Conservation (phyloP, 2,888 invertebrate genomes). For the Tubulanus polymorphus region DNA sequence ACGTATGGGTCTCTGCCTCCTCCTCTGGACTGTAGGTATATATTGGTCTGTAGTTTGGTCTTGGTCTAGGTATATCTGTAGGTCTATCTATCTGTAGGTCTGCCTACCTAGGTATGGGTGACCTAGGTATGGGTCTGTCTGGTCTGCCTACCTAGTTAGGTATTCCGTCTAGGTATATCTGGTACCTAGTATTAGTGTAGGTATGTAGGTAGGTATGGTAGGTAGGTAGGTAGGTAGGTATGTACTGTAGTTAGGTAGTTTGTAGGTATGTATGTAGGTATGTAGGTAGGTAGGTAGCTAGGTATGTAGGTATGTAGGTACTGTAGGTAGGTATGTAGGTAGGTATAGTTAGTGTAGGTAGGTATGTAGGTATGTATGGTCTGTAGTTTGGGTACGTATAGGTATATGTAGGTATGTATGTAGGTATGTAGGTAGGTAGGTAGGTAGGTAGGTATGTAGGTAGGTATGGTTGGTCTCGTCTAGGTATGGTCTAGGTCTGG, state of each 20-base stretch:
- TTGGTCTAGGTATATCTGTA: neutral
- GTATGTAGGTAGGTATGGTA: too few species aligned
- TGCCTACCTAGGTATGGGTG: too few species aligned
- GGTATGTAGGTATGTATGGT: neutral
- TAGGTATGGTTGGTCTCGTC: neutral
- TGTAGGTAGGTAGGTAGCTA: neutral
- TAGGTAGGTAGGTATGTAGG: neutral
- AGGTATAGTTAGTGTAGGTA: neutral
- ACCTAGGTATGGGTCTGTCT: too few species aligned
- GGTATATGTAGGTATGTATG: neutral
- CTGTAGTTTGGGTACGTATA: neutral
- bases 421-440: neutral
- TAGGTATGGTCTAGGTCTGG: neutral
- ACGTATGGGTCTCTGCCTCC: too few species aligned
- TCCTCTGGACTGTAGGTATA: too few species aligned
- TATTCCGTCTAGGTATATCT: too few species aligned
- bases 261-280: constrained; percentile 4
- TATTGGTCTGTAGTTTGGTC: neutral
- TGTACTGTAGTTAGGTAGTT: too few species aligned
- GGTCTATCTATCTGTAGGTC: too few species aligned
- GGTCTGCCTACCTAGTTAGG: too few species aligned
- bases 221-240: too few species aligned
- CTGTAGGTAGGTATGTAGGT: neutral
- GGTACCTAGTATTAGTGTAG: too few species aligned
- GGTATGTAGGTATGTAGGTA: neutral